Evolutionary conservation across 2,888 invertebrate species (phyloP).

Genomic region (Pimpla rufipes): DNA sequence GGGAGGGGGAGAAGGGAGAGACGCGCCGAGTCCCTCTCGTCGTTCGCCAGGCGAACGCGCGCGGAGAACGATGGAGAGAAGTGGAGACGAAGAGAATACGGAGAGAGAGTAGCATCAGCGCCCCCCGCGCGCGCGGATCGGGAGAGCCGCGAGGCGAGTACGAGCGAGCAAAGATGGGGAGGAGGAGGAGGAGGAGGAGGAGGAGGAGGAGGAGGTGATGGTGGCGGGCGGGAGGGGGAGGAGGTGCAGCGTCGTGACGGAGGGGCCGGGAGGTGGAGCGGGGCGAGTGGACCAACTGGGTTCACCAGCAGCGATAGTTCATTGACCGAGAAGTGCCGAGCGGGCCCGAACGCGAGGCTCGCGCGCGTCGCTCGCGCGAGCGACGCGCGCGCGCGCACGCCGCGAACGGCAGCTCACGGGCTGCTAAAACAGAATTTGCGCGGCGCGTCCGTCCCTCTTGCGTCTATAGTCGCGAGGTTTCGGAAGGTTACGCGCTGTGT

Average conservation of each 20-base stretch:
- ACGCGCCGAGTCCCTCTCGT: constrained; percentile 37
- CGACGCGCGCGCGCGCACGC: constrained; percentile 26
- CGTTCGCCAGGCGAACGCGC: constrained; percentile 60
- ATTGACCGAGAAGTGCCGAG: constrained; percentile 84
- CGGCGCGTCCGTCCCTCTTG: constrained; percentile 17
- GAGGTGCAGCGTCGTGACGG: constrained; percentile 41
- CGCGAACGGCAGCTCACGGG: constrained; percentile 30
- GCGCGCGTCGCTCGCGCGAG: constrained; percentile 66
- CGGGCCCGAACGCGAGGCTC: constrained; percentile 76
- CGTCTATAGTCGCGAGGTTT: background rate
- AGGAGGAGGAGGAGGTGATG: constrained; percentile 10
- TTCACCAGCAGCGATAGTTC: constrained; percentile 84
- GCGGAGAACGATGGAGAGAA: constrained; percentile 37
- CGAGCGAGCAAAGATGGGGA: constrained; percentile 14
- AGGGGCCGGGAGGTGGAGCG: constrained; percentile 69
- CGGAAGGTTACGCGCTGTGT: background rate
- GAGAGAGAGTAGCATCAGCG: constrained; percentile 41
- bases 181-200: constrained; percentile 40
- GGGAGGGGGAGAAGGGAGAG: background rate
- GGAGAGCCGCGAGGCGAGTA: constrained; percentile 35
- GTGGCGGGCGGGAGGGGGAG: constrained; percentile 38
- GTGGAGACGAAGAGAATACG: constrained; percentile 26
- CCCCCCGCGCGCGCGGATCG: constrained; percentile 1
- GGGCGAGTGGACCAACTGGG: constrained; percentile 85
- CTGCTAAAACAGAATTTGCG: constrained; percentile 62